phyloP scores from a whole-genome alignment of 2,113 vertebrate species.

The Rhagologus leucostigma region DNA sequence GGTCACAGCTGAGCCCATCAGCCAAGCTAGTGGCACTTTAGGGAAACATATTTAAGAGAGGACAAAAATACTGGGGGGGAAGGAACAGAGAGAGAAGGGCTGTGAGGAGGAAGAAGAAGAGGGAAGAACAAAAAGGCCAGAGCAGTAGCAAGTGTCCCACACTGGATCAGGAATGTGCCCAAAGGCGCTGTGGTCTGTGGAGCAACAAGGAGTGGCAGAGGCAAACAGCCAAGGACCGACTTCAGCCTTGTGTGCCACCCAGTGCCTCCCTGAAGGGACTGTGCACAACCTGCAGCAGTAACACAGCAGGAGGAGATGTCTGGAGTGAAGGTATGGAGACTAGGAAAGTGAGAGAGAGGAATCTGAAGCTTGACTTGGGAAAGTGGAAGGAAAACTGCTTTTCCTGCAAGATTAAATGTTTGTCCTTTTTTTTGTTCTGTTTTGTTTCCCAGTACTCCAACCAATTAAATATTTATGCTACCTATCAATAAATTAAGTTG shows the following conservation, averaged over 20 bases:
- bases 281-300: background rate
- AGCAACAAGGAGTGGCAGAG: background rate
- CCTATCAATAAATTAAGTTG: background rate
- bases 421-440: background rate
- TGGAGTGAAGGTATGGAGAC: background rate
- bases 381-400: background rate
- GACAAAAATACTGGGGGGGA: background rate
- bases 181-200: background rate
- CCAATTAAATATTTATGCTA: background rate
- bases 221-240: background rate
- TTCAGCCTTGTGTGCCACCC: background rate
- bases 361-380: background rate
- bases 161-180: fast-evolving
- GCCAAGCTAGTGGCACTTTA: background rate
- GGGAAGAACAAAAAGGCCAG: background rate
- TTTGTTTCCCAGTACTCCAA: background rate
- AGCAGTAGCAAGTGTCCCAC: background rate
- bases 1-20: background rate
- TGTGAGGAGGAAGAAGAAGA: background rate
- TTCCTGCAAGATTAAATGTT: background rate
- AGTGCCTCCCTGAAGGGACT: background rate
- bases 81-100: background rate
- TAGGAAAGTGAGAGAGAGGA: background rate
- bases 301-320: background rate
- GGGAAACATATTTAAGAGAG: background rate